Base-by-base conservation (phyloP, 2,888 invertebrate species). In the Philereme vetulata region DNA sequence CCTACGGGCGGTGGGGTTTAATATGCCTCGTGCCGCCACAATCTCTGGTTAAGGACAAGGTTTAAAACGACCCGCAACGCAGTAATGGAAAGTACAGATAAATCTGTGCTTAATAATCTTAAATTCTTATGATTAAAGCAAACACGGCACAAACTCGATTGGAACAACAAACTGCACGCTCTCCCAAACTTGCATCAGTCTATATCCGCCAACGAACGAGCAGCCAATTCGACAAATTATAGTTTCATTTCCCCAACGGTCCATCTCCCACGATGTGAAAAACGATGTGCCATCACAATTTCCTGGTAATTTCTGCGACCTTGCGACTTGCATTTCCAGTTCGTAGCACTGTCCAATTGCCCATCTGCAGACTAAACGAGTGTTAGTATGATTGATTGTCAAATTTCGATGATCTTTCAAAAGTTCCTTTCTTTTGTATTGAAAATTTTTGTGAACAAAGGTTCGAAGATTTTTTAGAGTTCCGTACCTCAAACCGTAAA, bases 211-310 rank as follows among this genome's bases (percentile, higher is more conserved):
- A 54, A 62, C 73, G 68, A 79, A 82, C 75, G 77, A 75, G 69
- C 43, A 10, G 65, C 60, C 66, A 74, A 80, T 86, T 86, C 83
- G 85, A 71, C 86, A 86, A 21, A 86, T 85, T 79, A 83, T 63
- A 64, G 74, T 70, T 79, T 73, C 72, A 86, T 85, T 86, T 86
- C 85, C 62, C 84, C 69, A 42, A 62, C 70, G 67, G 60, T 69
- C 64, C 66, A 50, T 62, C 62, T 57, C 66, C 53, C 62, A 58
- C 46, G 38, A 56, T 53, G 47, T 63, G 62, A 61, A 63, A 65
- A 63, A 63, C 61, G 59, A 55, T 45, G 52, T 55, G 47, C 50
- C 51, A 48, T 51, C 61, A 61, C 63, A 61, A 66, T 66, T 66
- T 66, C 64, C 66, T 59, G 54, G n/a, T 42, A 50, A 60, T 60